Evolutionary conservation across 2,797 vertebrate species (phyloP).

Genomic region (Australoheros facetus): DNA sequence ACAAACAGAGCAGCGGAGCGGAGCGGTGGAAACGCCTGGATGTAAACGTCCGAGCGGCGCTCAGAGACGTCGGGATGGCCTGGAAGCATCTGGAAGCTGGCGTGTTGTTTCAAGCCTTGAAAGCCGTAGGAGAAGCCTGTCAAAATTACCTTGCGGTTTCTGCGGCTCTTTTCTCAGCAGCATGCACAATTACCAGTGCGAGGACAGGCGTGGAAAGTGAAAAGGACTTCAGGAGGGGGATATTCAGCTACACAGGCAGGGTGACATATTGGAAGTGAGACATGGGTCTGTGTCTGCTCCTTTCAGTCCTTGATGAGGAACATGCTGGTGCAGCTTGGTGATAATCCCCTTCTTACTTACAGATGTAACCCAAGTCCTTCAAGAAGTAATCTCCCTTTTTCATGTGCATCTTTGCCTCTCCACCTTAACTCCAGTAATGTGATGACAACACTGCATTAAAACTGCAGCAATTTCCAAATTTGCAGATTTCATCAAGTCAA

Average conservation of each 20-base stretch:
- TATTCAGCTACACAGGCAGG: constrained; percentile 52
- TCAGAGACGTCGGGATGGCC: constrained; percentile 51
- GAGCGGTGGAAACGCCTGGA: constrained; percentile 21
- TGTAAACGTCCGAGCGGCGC: constrained; percentile 53
- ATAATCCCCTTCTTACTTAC: constrained; percentile 35
- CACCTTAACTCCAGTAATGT: constrained; percentile 41
- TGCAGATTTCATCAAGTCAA: constrained; percentile 78
- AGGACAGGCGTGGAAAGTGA: constrained; percentile 70
- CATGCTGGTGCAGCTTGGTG: constrained; percentile 16
- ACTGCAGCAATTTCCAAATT: constrained; percentile 60
- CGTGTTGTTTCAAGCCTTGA: constrained; percentile 73
- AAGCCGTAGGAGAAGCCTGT: constrained; percentile 57
- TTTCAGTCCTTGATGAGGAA: constrained; percentile 59
- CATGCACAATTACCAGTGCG: constrained; percentile 69
- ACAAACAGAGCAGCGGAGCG: constrained; percentile 58
- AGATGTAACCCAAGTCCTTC: constrained; percentile 39
- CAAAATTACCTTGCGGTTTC: constrained; percentile 69
- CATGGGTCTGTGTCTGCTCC: constrained; percentile 37
- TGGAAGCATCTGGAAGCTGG: constrained; percentile 69
- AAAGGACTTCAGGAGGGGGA: constrained; percentile 56
- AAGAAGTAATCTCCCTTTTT: constrained; percentile 42
- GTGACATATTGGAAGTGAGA: constrained; percentile 69
- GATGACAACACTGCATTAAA: constrained; percentile 71
- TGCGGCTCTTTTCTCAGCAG: constrained; percentile 61
- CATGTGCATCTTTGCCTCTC: constrained; percentile 10